Evolutionary conservation across 1,140 invertebrate species (phyloP).

Genomic region (Probaryconus sp.): DNA sequence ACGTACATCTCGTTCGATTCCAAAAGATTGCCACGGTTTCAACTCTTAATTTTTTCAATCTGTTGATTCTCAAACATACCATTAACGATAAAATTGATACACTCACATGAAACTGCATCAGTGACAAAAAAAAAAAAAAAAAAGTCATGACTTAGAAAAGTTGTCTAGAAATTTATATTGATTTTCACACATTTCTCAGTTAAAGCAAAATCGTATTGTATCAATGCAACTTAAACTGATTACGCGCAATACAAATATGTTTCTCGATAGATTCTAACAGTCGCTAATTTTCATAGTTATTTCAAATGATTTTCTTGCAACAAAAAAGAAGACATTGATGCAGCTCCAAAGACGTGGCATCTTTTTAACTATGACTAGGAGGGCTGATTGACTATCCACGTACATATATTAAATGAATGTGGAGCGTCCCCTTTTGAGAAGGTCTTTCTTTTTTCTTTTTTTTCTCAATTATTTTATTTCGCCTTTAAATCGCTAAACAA

Average conservation of each 20-base stretch:
- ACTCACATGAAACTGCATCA: too few species aligned
- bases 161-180: too few species aligned
- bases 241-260: conserved; percentile 7
- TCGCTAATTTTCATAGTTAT: too few species aligned
- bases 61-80: conserved; percentile 36
- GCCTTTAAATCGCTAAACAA: too few species aligned
- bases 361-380: conserved; percentile 32
- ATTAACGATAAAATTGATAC: too few species aligned
- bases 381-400: conserved; percentile 5
- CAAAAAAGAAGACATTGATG: conserved; percentile 26
- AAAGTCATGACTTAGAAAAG: too few species aligned
- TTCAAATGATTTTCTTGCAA: conserved; percentile 35
- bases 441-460: conserved; percentile 3
- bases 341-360: conserved; percentile 16
- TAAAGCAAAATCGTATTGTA: too few species aligned
- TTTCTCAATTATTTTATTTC: conserved; percentile 6
- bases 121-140: background rate
- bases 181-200: conserved; percentile 64
- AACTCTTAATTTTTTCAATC: conserved; percentile 8
- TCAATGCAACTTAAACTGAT: background rate
- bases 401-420: conserved; percentile 36
- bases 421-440: background rate
- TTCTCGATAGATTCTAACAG: too few species aligned
- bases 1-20: conserved; percentile 2
- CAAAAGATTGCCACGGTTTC: conserved; percentile 12